Base-by-base conservation (phyloP, 2,113 vertebrate species). In the Sinocyclocheilus rhinocerous region DNA sequence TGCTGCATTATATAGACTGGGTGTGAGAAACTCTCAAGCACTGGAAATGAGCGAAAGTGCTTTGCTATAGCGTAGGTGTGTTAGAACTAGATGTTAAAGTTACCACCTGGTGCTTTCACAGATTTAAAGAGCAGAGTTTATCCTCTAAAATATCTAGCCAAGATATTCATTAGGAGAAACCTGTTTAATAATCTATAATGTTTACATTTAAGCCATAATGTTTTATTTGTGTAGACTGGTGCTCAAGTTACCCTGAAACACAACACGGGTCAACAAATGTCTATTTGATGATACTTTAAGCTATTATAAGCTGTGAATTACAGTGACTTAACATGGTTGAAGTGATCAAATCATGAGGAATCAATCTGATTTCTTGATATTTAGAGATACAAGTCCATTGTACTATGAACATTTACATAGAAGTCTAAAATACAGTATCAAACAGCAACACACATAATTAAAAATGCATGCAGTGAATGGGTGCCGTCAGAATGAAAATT, bases 41-140 rank as follows among this genome's bases (percentile, higher is more conserved):
- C 9, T 26, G 24, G 0, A 6, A 33, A 84, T 11, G n/a, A 6
- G 81, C 16, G 45, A 39, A 63, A 36, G 6, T 6, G 76, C 45
- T 67, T 29, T 73, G 63, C 36, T 20, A 20, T 36, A 63, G 11
- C 12, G 61, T 48, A 59, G 59, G 72, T 22, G 61, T 70, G 15
- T n/a, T 20, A 63, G 65, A 78, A 13, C 4, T 22, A 26, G 29
- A 18, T n/a, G 67, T 81, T 70, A 83, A 65, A 70, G 67, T 77
- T 75, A 29, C 42, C 42, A 3, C 52, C 63, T 24, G 75, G 50
- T 13, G 79, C 4, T 15, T 72, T 84, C 59, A 86, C 61, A 75
- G 55, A 86, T 86, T 83, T 39, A 13, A 48, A 73, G 80, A 86
- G 84, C 75, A 36, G 26, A 20, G 26, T 33, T 55, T 67, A 22